Evolutionary conservation across 2,888 invertebrate genomes (phyloP).

Genomic region (Nephrotoma flavescens): DNA sequence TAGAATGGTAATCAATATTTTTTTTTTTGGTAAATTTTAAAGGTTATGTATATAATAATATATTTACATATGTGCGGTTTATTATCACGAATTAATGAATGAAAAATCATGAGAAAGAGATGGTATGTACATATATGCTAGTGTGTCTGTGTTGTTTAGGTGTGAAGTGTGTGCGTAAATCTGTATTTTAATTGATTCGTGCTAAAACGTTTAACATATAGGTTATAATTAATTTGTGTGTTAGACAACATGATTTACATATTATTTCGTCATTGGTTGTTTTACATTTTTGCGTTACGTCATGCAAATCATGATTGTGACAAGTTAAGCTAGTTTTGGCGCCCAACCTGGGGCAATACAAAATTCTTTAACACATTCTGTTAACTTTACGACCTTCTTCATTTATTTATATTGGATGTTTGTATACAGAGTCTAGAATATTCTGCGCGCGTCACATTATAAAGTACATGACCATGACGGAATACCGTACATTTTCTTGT

Average conservation of each 20-base stretch:
- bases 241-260: background rate
- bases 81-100: background rate
- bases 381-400: background rate
- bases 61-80: background rate
- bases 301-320: background rate
- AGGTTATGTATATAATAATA: background rate
- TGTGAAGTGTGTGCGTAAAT: background rate
- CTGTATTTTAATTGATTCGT: background rate
- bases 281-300: background rate
- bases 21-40: background rate
- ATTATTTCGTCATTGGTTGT: background rate
- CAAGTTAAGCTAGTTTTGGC: background rate
- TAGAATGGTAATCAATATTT: background rate
- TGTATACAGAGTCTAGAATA: background rate
- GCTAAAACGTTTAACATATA: background rate
- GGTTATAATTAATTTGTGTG: background rate
- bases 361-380: background rate
- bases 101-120: background rate
- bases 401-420: too few relatives aligned
- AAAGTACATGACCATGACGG: background rate
- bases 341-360: background rate
- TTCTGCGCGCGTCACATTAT: background rate
- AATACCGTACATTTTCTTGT: background rate
- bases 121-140: background rate
- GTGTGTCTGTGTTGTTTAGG: background rate